phyloP scores from a whole-genome alignment of 2,888 invertebrate genomes.

The Eristalis arbustorum region DNA sequence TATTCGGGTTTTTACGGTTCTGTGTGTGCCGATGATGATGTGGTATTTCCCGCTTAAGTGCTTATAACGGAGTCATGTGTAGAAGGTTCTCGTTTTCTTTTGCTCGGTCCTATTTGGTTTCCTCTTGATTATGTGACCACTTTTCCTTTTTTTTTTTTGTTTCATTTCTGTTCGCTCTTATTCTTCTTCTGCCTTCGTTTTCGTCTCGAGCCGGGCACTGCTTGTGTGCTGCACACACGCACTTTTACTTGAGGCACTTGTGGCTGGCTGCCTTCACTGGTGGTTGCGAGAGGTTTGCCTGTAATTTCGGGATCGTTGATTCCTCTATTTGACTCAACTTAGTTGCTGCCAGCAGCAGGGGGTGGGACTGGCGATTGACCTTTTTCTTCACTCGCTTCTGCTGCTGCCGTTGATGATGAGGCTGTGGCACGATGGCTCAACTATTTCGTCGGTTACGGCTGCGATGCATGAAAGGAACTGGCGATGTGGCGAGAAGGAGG shows the following conservation, averaged over 20 bases:
- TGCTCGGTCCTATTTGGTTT: constrained; percentile 11
- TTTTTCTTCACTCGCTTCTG: background rate
- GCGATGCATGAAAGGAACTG: constrained; percentile 20
- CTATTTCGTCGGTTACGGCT: constrained; percentile 45
- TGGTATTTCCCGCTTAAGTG: constrained; percentile 58
- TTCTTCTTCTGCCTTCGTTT: background rate
- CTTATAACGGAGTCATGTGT: constrained; percentile 68
- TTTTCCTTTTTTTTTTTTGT: constrained; percentile 55
- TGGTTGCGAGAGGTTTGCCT: constrained; percentile 28
- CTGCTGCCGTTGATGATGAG: background rate
- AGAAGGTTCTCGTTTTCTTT: constrained; percentile 56
- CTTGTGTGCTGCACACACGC: constrained; percentile 30
- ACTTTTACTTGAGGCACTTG: constrained; percentile 11
- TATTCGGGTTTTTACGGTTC: constrained; percentile 64
- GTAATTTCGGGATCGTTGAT: constrained; percentile 44
- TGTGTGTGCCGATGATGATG: constrained; percentile 50
- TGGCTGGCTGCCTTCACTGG: background rate
- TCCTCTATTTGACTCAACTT: constrained; percentile 1
- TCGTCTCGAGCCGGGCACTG: background rate
- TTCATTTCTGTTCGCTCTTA: too few species aligned
- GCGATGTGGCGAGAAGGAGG: constrained; percentile 6
- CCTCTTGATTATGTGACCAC: constrained; percentile 62
- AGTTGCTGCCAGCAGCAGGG: background rate
- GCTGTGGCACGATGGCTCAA: constrained; percentile 29
- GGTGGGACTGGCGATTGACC: background rate